Base-by-base conservation (phyloP, 2,113 vertebrate genomes). In the Brienomyrus longianalis region DNA sequence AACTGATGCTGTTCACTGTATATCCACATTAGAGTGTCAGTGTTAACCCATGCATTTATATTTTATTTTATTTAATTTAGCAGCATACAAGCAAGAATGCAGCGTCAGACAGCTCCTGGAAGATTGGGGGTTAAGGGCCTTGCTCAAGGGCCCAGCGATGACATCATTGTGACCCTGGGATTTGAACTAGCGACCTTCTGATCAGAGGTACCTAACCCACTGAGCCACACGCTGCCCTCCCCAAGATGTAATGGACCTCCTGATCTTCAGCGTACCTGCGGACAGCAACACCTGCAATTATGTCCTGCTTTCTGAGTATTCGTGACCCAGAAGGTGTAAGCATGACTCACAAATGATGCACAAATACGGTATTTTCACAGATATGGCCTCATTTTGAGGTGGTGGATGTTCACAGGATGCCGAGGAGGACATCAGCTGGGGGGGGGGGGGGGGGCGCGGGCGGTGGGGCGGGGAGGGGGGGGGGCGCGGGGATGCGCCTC, bases 291-390 rank as follows among this genome's bases (percentile, higher is more conserved):
- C 35, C 39, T 3, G 8, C 35, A n/a, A 48, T n/a, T 83, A 83
- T 83, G 80, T 48, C 39, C 39, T 8, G 17, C 8, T 83, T 10
- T 23, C 45, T 83, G 39, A 47, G 23, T 91, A 93, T 89, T 89
- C 91, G 92, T 93, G 91, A 89, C 83, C n/a, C 86, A 87, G 91
- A 92, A 93, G 1, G 91, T 51, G 59, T 59, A 66, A 5, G 80
- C 90, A 91, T 88, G 39, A 19, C 15, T 39, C 31, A 7, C 39
- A 39, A 39, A 39, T 39, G 39, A 4, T n/a, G 52, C 21, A 17
- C 43, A 19, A n/a, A n/a, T 11, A 45, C 11, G 23, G 35, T 47
- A 48, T 48, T 27, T 27, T 21, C 54, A 56, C 19, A 56, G 13
- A 31, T 54, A 66, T 4, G n/a, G 27, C 43, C 45, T 23, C 45